Evolutionary conservation across 2,888 invertebrate genomes (phyloP).

Genomic region (Lasioglossum pauxillum): DNA sequence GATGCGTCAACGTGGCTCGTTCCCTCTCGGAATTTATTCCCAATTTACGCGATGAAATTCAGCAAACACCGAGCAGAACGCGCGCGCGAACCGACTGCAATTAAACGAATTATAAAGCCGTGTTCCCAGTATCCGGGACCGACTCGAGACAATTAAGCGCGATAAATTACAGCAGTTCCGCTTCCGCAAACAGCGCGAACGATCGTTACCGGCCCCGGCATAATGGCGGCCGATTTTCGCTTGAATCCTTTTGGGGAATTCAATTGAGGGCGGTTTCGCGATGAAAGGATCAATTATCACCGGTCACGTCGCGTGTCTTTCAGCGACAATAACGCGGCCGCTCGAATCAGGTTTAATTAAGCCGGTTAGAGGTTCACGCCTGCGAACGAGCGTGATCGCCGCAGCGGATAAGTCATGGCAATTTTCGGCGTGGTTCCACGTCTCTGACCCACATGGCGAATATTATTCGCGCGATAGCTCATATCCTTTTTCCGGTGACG

Average conservation of each 20-base stretch:
- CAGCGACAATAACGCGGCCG: constrained; percentile 20
- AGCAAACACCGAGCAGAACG: background rate
- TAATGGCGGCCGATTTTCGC: constrained; percentile 2
- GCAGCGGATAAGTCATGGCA: constrained; percentile 24
- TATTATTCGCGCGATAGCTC: constrained; percentile 42
- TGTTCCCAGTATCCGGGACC: constrained; percentile 23
- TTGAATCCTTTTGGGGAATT: background rate
- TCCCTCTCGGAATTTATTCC: background rate
- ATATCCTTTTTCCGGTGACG: constrained; percentile 62
- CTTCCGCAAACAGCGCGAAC: constrained; percentile 32
- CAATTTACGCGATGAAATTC: constrained; percentile 36
- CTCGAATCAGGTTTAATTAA: constrained; percentile 39
- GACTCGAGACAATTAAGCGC: constrained; percentile 52
- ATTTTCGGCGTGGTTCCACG: constrained; percentile 33
- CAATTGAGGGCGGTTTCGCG: constrained; percentile 5
- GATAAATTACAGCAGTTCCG: constrained; percentile 67
- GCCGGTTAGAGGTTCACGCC: constrained; percentile 32
- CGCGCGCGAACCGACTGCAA: constrained; percentile 26
- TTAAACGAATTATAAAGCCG: constrained; percentile 58
- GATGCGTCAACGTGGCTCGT: constrained; percentile 18
- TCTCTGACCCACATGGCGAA: constrained; percentile 46
- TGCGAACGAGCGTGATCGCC: constrained; percentile 25
- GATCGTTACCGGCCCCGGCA: background rate
- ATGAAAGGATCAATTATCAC: constrained; percentile 53
- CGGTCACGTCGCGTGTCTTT: constrained; percentile 40